Percentiles rank a stretch among this genome's conserved stretches.
phyloP scores from a whole-genome alignment of 2,113 vertebrate species.

The Phalacrocorax pelagicus region DNA sequence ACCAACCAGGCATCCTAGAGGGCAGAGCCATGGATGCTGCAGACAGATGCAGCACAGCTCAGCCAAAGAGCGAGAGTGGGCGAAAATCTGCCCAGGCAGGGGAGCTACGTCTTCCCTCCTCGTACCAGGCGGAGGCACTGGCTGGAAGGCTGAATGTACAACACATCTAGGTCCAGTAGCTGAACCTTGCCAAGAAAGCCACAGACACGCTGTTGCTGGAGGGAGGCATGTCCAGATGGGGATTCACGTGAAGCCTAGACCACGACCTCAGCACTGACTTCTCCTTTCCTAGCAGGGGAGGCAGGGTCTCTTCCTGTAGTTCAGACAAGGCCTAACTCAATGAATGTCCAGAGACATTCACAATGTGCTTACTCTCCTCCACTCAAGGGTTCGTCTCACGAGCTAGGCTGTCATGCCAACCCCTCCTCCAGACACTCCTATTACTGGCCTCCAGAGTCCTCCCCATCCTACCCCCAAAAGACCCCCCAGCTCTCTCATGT shows the following conservation, averaged over 20 bases:
- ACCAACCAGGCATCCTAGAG: background rate
- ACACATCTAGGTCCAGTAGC: background rate
- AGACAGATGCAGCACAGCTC: background rate
- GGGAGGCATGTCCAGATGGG: background rate
- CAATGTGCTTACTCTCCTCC: background rate
- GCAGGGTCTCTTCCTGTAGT: background rate
- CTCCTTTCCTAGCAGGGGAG: background rate
- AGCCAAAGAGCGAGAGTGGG: background rate
- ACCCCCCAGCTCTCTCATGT: background rate
- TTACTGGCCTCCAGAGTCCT: background rate
- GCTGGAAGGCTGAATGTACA: background rate
- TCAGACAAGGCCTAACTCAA: background rate
- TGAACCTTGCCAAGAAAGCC: background rate
- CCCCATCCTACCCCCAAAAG: background rate
- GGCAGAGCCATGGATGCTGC: background rate
- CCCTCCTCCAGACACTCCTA: background rate
- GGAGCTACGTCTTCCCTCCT: background rate
- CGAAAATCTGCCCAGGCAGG: background rate
- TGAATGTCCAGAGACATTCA: background rate
- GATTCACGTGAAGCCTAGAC: background rate
- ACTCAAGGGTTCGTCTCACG: background rate
- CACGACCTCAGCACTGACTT: background rate
- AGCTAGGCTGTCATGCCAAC: background rate
- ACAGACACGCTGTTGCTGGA: background rate
- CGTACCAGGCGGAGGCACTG: background rate